Evolutionary conservation across 2,888 invertebrate species (phyloP).

Genomic region (Sinhomidia bicolor): DNA sequence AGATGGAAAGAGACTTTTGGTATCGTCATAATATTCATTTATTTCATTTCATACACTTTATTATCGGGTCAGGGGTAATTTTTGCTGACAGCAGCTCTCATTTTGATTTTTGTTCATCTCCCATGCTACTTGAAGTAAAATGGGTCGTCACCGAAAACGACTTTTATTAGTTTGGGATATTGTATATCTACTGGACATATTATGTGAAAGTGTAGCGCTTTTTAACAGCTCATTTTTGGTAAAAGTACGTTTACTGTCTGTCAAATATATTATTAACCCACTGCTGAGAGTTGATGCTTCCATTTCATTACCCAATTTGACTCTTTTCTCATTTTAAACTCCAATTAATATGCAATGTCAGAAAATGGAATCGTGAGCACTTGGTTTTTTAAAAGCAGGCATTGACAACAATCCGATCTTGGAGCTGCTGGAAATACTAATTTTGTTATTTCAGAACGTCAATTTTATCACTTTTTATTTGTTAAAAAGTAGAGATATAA

Average conservation of each 20-base stretch:
- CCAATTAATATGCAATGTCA: conserved; percentile 55
- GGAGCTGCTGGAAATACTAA: too few relatives aligned
- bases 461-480: too few relatives aligned
- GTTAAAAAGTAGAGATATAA: too few relatives aligned
- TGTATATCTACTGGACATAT: conserved; percentile 18
- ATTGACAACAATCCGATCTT: too few relatives aligned
- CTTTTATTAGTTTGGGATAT: background rate
- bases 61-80: conserved; percentile 46
- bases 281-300: conserved; percentile 57
- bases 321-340: conserved; percentile 45
- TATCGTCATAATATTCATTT: background rate
- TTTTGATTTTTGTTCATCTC: conserved; percentile 24
- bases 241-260: too few relatives aligned
- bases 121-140: background rate
- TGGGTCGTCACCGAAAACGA: background rate
- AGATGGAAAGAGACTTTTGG: background rate
- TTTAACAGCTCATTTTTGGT: too few relatives aligned
- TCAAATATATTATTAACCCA: too few relatives aligned
- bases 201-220: background rate
- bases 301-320: conserved; percentile 69
- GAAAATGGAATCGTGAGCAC: background rate
- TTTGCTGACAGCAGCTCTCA: conserved; percentile 55
- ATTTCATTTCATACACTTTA: background rate
- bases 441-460: too few relatives aligned
- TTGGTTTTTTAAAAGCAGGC: too few relatives aligned